These are phyloP conservation scores for Nasonia giraulti DNA, from an alignment of 1,140 invertebrate species.

Conservation along the genomic window DNA sequence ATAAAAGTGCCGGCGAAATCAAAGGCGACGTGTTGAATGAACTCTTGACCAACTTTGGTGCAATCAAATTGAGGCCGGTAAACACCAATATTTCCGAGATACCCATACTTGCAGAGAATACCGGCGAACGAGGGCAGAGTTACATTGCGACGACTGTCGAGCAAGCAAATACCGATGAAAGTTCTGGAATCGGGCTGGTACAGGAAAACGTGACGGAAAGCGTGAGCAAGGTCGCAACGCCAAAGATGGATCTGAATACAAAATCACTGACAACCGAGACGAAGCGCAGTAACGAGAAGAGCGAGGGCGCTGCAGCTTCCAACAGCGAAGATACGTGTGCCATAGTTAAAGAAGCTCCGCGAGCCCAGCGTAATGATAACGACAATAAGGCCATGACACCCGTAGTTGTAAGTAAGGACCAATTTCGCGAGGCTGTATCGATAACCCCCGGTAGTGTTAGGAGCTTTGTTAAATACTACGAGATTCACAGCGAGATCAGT, in stretches of 20 bases:
- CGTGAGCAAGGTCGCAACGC: background rate
- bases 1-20: constrained; percentile 56
- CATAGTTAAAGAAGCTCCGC: constrained; percentile 64
- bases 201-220: background rate
- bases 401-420: constrained; percentile 68
- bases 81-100: background rate
- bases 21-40: constrained; percentile 69
- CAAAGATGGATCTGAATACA: background rate
- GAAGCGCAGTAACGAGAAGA: background rate
- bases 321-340: constrained; percentile 66
- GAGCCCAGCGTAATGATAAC: constrained; percentile 64
- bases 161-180: constrained; percentile 3
- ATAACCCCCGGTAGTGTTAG: constrained; percentile 71
- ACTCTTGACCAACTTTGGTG: constrained; percentile 65
- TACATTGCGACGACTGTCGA: background rate
- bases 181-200: background rate
- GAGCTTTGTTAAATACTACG: constrained; percentile 69
- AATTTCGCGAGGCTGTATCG: constrained; percentile 63
- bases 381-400: constrained; percentile 70
- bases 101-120: background rate
- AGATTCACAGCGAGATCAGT: constrained; percentile 61
- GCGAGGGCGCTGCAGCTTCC: background rate
- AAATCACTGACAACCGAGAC: background rate
- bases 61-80: constrained; percentile 66
- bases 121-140: background rate